Evolutionary conservation across 2,797 vertebrate genomes (phyloP), one percentile per base, ranked within the genome.

Genomic region (Propithecus deckenii): DNA sequence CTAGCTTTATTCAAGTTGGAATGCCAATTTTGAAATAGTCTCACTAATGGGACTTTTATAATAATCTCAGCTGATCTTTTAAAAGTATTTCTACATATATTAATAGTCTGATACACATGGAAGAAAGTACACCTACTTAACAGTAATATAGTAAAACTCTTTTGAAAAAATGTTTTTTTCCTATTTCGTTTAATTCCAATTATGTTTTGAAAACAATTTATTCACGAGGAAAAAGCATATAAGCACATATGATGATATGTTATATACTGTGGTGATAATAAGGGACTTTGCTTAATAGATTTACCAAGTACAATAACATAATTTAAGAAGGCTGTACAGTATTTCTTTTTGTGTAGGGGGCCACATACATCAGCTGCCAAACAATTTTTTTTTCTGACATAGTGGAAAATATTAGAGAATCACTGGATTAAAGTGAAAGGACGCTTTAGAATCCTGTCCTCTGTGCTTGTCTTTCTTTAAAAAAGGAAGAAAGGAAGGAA

Each of bases 1-100:
- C 23, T 95, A 43, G 14, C 32, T 81, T 85, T 85, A 84, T 63
- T 95, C 9, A 7, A 72, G 30, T 90, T 91, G 52, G 63, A 93
- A 89, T 94, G 86, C 52, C 65, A 57, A 95, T 96, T 96, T 94
- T 72, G 18, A 95, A 97, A 50, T 95, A 84, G 18, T 86, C 43
- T 97, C 69, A 91, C 30, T 81, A 72, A 28, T 89, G 91, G 78
- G 90, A 74, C 18, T 81, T 94, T 88, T 90, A 80, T 97, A 48
- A 38, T 78, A 84, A 83, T 91, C 83, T 96, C 30, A 91, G 20
- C 72, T 48, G 28, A 59, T n/a, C n/a, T 92, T 78, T 93, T 63
- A 78, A 91, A 90, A 57, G 43, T 63, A 55, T 93, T 92, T 89
- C 32, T 84, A 50, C 15, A 23, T 65, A 55, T 25, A 57, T 25